Conservation (phyloP, 2,797 vertebrate species). For the Paratrypauchen microcephalus region DNA sequence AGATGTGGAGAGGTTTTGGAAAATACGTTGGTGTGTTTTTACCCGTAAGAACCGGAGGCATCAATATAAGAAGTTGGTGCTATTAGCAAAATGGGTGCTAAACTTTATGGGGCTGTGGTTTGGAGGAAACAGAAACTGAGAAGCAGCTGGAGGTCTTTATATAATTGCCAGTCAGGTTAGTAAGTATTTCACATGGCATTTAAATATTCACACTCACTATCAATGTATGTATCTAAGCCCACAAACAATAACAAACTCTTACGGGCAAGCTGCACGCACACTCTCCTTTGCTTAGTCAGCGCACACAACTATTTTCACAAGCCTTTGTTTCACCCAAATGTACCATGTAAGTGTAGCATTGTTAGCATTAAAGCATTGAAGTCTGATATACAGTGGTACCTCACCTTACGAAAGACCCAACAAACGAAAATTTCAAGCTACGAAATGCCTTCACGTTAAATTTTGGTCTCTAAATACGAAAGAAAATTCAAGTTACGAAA, state of each 20-base stretch:
- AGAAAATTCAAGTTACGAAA: no score
- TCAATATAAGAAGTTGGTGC: constrained; percentile 44
- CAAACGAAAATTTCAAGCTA: no score
- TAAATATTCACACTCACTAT: constrained; percentile 28
- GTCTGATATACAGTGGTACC: constrained; percentile 51
- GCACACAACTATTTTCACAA: constrained; percentile 66
- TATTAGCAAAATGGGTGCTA: constrained; percentile 58
- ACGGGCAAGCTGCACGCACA: constrained; percentile 13
- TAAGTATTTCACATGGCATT: constrained; percentile 52
- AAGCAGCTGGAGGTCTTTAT: constrained; percentile 69
- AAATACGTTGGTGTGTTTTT: constrained; percentile 67
- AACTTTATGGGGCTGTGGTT: constrained; percentile 74
- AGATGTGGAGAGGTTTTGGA: constrained; percentile 65
- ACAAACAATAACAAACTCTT: constrained; percentile 23
- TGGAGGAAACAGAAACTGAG: constrained; percentile 61
- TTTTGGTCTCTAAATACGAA: no score
- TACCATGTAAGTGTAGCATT: constrained; percentile 38
- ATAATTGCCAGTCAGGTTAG: constrained; percentile 63
- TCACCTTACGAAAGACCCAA: no score
- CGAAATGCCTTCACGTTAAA: no score
- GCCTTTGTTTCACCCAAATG: constrained; percentile 55
- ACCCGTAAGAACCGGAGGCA: constrained; percentile 61
- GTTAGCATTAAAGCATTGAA: constrained; percentile 23
- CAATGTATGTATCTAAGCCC: constrained; percentile 30
- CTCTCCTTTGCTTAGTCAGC: constrained; percentile 66